phyloP scores from a whole-genome alignment of 2,113 vertebrate species.

The Sialia sialis region DNA sequence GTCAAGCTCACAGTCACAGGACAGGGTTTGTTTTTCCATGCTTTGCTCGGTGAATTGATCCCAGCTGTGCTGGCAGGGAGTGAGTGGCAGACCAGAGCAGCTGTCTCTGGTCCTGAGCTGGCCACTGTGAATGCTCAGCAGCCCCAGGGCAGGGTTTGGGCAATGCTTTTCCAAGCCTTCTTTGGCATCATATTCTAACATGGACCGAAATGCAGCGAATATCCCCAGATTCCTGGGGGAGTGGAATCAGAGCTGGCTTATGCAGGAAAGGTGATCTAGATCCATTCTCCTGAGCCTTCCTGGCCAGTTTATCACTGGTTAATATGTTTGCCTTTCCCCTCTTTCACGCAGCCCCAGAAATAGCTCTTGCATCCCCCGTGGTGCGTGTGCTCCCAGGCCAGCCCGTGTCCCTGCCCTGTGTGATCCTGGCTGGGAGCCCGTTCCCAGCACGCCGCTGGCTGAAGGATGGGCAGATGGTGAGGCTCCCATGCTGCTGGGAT shows the following conservation, averaged over 20 bases:
- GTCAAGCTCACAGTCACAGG: constrained; percentile 79
- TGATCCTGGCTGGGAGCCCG: constrained; percentile 82
- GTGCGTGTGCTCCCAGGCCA: constrained; percentile 75
- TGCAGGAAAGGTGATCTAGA: not conserved
- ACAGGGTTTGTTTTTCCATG: constrained; percentile 68
- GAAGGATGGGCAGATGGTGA: constrained; percentile 78
- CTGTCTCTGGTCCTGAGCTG: not conserved
- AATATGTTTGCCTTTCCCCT: not conserved
- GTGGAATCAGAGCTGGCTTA: fast-evolving
- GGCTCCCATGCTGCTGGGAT: fast-evolving
- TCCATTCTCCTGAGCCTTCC: fast-evolving
- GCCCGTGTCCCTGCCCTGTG: constrained; percentile 81
- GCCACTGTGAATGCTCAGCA: not conserved
- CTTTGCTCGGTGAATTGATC: not conserved
- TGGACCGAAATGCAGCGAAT: not conserved
- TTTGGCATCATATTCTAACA: not conserved
- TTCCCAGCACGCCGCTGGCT: constrained; percentile 84
- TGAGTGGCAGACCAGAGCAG: not conserved
- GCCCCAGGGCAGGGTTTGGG: not conserved
- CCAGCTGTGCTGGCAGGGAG: not conserved
- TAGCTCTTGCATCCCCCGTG: constrained; percentile 73
- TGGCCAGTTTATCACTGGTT: not conserved
- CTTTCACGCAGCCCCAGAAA: constrained; percentile 76
- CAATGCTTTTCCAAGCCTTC: not conserved
- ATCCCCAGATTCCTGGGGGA: not conserved